Base-by-base conservation (phyloP, 2,797 vertebrate species). In the Lepidocolaptes lacrymiger region DNA sequence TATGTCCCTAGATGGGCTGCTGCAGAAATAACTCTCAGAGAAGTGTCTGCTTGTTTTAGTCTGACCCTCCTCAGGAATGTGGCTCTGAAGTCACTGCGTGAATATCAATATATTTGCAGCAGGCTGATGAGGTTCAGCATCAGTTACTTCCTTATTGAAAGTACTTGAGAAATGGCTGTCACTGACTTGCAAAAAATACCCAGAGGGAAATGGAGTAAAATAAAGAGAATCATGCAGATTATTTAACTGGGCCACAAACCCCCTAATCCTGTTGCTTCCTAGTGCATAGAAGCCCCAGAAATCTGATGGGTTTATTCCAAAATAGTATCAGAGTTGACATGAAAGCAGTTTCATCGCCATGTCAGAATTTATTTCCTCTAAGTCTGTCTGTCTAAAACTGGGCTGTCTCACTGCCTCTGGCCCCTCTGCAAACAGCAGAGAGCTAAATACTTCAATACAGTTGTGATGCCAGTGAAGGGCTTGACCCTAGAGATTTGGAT, bases 21-120 rank as follows among this genome's bases (percentile, higher is more conserved):
- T 82, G 56, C 43, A 94, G 85, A 80, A 91, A 88, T 12, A 89
- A n/a, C 34, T 22, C 64, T 77, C 75, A 34, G 26, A 91, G 34
- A 93, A 93, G 19, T 27, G n/a, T 68, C 64, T 85, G 24, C 56
- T 85, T 76, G n/a, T 9, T 75, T 90, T 78, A 78, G 28, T 81
- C 63, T 85, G 55, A 44, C 9, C 12, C 48, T 89, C 15, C 41
- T 71, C 44, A 75, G 72, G 49, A 89, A 49, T 14, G 26, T 34
- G 39, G 41, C 26, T 91, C 58, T 85, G 82, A 76, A 91, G 49
- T 36, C 7, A 0, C 61, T 54, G 34, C 0, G 0, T 64, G 89
- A 83, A 91, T 96, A 77, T 49, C 62, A 75, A 58, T 61, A 44
- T 62, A 58, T 30, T 72, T 78, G 82, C 79, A 95, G 88, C 20